These are phyloP conservation scores for Cylloceria caligata DNA, from an alignment of 2,888 invertebrate species.

Conservation along the genomic window DNA sequence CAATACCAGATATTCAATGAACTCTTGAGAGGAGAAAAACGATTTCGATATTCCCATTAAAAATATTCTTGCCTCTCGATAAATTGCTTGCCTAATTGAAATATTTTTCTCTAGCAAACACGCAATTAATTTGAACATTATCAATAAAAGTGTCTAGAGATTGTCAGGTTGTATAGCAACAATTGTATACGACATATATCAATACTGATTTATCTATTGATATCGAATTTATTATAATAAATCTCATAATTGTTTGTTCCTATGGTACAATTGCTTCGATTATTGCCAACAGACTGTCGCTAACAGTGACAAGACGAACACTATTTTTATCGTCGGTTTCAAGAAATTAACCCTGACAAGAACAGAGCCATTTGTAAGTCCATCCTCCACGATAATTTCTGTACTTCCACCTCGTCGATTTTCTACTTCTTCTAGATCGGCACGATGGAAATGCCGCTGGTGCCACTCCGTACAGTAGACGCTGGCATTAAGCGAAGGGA, in stretches of 20 bases:
- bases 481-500: conserved; percentile 60
- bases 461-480: conserved; percentile 42
- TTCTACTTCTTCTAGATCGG: neutral
- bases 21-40: conserved; percentile 24
- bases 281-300: too few relatives aligned
- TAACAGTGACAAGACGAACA: too few relatives aligned
- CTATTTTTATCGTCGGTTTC: too few relatives aligned
- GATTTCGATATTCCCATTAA: neutral
- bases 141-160: neutral
- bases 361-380: neutral
- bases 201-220: too few relatives aligned
- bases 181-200: neutral
- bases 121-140: conserved; percentile 1
- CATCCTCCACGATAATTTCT: neutral
- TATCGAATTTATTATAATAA: too few relatives aligned
- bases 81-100: neutral
- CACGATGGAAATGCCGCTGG: neutral
- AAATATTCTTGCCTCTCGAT: neutral
- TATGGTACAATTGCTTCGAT: too few relatives aligned
- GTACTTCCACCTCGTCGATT: neutral
- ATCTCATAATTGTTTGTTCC: too few relatives aligned
- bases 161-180: neutral
- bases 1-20: conserved; percentile 33
- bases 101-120: neutral
- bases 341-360: neutral